Conservation (phyloP, 2,797 vertebrate genomes). For the Antennarius maculatus region DNA sequence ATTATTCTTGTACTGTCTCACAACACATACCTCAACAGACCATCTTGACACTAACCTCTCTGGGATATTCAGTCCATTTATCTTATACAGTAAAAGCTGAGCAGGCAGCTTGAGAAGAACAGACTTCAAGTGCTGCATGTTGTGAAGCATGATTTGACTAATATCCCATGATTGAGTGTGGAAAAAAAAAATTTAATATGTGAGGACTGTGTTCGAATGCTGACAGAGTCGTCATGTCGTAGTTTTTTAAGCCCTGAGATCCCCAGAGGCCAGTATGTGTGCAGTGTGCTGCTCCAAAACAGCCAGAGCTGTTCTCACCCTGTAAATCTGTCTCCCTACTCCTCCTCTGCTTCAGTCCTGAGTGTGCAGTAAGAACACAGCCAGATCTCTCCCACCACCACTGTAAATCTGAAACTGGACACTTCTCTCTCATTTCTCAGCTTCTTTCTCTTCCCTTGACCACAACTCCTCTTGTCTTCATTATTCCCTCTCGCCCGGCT, state of each 20-base stretch:
- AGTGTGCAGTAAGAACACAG: constrained; percentile 57
- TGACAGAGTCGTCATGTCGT: constrained; percentile 15
- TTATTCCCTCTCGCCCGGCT: background rate
- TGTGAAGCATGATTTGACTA: constrained; percentile 13
- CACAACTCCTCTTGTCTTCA: background rate
- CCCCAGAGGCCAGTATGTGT: constrained; percentile 44
- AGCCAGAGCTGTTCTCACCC: constrained; percentile 66
- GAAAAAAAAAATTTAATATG: constrained; percentile 2
- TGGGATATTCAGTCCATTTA: constrained; percentile 2
- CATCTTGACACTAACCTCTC: constrained; percentile 14
- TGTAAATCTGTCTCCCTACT: constrained; percentile 70
- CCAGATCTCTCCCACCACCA: constrained; percentile 68
- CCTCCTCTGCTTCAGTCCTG: constrained; percentile 66
- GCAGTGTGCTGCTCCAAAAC: constrained; percentile 42
- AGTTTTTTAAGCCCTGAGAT: constrained; percentile 46
- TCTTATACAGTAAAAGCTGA: constrained; percentile 27
- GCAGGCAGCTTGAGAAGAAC: background rate
- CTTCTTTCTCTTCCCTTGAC: background rate
- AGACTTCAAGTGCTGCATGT: background rate
- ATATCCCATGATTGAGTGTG: constrained; percentile 11
- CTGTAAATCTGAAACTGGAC: constrained; percentile 79
- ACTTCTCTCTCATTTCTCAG: constrained; percentile 40
- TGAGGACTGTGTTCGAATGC: constrained; percentile 4
- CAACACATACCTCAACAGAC: background rate
- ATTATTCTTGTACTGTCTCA: constrained; percentile 2